A percentile compares a stretch with the other conserved stretches of the same genome.
phyloP scores from a whole-genome alignment of 1,140 invertebrate genomes.

The Lordiphosa mommai region DNA sequence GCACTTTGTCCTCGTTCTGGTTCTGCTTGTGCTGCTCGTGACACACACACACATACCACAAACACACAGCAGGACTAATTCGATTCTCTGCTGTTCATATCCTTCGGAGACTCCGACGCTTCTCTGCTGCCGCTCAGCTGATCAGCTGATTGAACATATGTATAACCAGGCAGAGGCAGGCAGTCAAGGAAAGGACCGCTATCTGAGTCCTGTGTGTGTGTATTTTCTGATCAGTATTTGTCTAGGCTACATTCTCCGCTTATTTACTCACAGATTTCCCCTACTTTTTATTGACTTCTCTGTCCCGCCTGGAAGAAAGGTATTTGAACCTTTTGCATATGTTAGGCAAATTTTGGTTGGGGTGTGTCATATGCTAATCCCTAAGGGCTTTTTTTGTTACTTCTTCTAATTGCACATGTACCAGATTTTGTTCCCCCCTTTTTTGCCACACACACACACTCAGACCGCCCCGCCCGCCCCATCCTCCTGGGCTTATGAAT shows the following conservation, averaged over 20 bases:
- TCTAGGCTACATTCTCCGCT: constrained; percentile 22
- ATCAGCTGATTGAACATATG: constrained; percentile 73
- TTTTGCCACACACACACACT: constrained; percentile 11
- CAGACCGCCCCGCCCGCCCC: constrained; percentile 16
- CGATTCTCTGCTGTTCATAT: constrained; percentile 50
- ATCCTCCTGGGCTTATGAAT: constrained; percentile 17
- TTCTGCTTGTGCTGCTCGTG: constrained; percentile 24
- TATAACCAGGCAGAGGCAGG: constrained; percentile 9
- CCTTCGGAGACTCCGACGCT: constrained; percentile 38
- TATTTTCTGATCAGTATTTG: constrained; percentile 65
- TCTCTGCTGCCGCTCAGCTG: constrained; percentile 2
- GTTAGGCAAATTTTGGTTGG: background rate
- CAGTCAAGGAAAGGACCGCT: constrained; percentile 30
- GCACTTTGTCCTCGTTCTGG: constrained; percentile 46
- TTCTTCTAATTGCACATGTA: constrained; percentile 40
- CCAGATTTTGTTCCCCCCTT: constrained; percentile 1
- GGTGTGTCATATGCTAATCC: too few species aligned
- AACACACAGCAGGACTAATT: constrained; percentile 66
- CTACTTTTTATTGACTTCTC: constrained; percentile 24
- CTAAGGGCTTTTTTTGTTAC: constrained; percentile 13
- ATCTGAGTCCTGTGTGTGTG: constrained; percentile 59
- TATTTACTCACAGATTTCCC: constrained; percentile 48
- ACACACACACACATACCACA: constrained; percentile 54
- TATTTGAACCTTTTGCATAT: background rate
- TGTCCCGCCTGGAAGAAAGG: background rate